Evolutionary conservation across 2,797 vertebrate genomes (phyloP), one percentile per base, ranked within the genome.

Genomic region (Typhlichthys subterraneus): DNA sequence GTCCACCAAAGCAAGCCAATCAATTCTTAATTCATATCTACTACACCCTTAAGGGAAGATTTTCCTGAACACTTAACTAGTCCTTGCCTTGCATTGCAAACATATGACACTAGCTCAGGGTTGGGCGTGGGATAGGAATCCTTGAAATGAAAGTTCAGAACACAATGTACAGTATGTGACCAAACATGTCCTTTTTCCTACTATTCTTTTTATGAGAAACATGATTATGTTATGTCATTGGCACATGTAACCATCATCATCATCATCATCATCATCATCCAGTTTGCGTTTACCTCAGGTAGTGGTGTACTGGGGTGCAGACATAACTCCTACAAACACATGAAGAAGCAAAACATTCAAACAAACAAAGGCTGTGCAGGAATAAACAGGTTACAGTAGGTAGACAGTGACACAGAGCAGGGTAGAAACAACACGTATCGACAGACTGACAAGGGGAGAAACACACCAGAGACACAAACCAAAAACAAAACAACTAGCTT

Each of bases 281-380:
- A 46, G 70, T 61, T 76, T 50, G 75, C 61, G 69, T 87, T 91
- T 92, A 92, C 91, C 92, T 93, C 88, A 92, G 74, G 86, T 84
- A 89, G 87, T 89, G 85, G 82, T 87, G 89, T 76, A 87, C 89
- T 77, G 89, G 88, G 75, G 91, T 90, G 89, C 83, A 83, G 87
- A 91, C 90, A 92, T 84, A 91, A 86, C 88, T 91, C 90, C 87
- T 92, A 92, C 87, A 79, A 83, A 88, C 74, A 82, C 69, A 88
- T 76, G 85, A 63, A 85, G 62, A 83, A 62, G 63, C 67, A 88
- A 77, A 85, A 79, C 84, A 89, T 80, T 87, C 83, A 88, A 87
- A 87, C 76, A 86, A 78, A 86, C 62, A 70, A 58, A 83, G 61
- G 53, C 50, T 10, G 38, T 13, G 42, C 72, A 71, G 62, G 57